Conservation (phyloP, 1,140 invertebrate species). For the Halesus radiatus region DNA sequence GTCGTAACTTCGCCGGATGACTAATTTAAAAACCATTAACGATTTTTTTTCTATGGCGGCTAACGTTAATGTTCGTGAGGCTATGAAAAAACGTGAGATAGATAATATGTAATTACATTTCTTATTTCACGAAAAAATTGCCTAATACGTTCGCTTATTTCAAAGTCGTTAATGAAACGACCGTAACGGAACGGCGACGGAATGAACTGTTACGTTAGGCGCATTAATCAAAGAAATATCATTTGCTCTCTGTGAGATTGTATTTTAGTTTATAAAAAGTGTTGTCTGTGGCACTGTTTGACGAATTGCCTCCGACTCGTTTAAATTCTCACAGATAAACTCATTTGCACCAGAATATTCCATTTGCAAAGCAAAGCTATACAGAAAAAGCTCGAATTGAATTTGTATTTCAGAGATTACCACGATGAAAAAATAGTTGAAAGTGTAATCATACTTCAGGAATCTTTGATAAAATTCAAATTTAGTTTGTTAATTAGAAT, state of each 20-base stretch:
- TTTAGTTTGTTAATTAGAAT: too few relatives aligned
- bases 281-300: constrained; percentile 1
- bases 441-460: too few relatives aligned
- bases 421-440: too few relatives aligned
- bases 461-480: too few relatives aligned
- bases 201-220: constrained; percentile 15
- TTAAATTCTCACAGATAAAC: too few relatives aligned
- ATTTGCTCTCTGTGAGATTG: constrained; percentile 12
- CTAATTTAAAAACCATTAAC: constrained; percentile 57
- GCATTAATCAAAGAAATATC: constrained; percentile 32
- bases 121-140: constrained; percentile 39
- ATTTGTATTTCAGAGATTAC: too few relatives aligned
- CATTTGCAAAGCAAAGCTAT: too few relatives aligned
- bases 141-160: constrained; percentile 35
- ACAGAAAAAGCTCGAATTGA: too few relatives aligned
- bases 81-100: constrained; percentile 28
- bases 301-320: too few relatives aligned
- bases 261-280: not conserved
- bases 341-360: too few relatives aligned
- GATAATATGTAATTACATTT: constrained; percentile 42
- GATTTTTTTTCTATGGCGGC: constrained; percentile 42
- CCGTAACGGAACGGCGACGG: constrained; percentile 23
- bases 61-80: constrained; percentile 34
- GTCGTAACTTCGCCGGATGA: constrained; percentile 43
- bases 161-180: constrained; percentile 33